These are phyloP conservation scores for Mallotus villosus DNA, from an alignment of 2,797 vertebrate species.

Conservation along the genomic window DNA sequence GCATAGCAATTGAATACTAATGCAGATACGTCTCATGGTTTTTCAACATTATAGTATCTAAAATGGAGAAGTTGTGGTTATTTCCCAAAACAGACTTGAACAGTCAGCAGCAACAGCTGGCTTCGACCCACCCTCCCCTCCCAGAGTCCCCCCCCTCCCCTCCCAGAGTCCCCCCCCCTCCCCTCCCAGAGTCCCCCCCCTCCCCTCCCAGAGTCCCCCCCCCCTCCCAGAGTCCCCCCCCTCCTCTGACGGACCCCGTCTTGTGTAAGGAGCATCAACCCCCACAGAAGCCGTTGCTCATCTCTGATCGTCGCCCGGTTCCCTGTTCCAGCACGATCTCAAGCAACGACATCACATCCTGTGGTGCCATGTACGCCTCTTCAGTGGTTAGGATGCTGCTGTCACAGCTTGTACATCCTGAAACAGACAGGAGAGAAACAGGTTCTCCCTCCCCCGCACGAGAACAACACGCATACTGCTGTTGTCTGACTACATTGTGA, in stretches of 20 bases:
- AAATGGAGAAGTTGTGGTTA: not conserved
- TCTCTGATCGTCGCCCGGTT: not conserved
- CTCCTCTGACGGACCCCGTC: not conserved
- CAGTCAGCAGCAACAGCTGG: not conserved
- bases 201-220: not conserved
- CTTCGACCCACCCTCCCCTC: not conserved
- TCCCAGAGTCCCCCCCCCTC: not conserved
- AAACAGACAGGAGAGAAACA: slow-evolving; percentile 32
- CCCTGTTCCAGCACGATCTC: slow-evolving; percentile 21
- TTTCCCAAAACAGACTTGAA: slow-evolving; percentile 3
- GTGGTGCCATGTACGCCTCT: slow-evolving; percentile 34
- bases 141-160: not conserved
- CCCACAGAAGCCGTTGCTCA: slow-evolving; percentile 29
- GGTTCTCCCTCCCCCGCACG: not conserved
- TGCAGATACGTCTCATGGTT: not conserved
- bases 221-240: not conserved
- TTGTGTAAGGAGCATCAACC: slow-evolving; percentile 27
- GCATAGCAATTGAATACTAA: not conserved
- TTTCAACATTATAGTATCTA: not conserved
- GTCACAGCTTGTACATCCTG: slow-evolving; percentile 26
- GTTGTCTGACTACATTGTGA: not conserved
- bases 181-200: slow-evolving; percentile 1
- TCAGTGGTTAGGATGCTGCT: slow-evolving; percentile 7
- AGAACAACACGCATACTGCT: not conserved
- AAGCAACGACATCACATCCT: slow-evolving; percentile 53